phyloP scores from a whole-genome alignment of 2,113 vertebrate species.

The Amazona vittata region DNA sequence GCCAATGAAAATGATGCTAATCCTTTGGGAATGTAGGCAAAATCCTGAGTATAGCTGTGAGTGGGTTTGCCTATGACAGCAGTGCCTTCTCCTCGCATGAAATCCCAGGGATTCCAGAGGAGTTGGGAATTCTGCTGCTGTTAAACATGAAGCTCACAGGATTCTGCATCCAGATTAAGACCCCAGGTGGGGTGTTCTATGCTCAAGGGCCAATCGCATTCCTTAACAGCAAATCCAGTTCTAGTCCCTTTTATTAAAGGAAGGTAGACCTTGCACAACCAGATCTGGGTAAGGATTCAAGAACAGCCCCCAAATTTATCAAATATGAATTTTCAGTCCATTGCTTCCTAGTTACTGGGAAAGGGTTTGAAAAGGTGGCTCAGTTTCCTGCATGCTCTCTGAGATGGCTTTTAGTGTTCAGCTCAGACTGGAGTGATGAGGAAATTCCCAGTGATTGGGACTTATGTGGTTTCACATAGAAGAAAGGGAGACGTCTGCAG shows the following conservation, averaged over 20 bases:
- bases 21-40: neutral
- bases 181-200: neutral
- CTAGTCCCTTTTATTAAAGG: neutral
- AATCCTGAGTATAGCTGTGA: neutral
- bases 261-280: neutral
- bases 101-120: neutral
- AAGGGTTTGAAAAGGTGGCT: neutral
- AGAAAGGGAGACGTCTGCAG: neutral
- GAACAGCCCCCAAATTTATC: rapidly evolving
- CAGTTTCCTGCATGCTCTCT: neutral
- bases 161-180: neutral
- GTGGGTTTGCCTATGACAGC: neutral
- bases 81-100: neutral
- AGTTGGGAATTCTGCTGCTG: neutral
- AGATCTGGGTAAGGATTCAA: neutral
- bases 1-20: neutral
- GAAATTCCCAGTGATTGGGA: neutral
- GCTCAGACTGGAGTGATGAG: neutral
- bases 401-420: neutral
- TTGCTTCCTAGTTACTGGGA: neutral
- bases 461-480: neutral
- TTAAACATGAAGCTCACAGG: rapidly evolving
- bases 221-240: neutral
- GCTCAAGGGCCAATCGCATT: neutral
- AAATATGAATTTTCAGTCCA: neutral